These are phyloP conservation scores for Diglossa brunneiventris DNA, from an alignment of 2,113 vertebrate species.

Conservation along the genomic window DNA sequence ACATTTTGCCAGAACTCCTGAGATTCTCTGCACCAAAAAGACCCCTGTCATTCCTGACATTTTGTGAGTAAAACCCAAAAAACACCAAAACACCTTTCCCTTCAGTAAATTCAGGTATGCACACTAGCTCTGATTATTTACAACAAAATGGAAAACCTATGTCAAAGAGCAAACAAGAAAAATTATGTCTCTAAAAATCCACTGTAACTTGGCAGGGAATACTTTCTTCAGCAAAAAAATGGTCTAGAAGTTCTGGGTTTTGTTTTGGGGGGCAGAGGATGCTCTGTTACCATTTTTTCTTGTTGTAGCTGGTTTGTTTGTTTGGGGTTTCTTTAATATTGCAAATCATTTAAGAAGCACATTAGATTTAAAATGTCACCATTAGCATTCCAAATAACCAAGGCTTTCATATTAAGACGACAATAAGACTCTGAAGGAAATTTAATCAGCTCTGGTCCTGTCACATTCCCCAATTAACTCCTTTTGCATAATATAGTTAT, in stretches of 20 bases:
- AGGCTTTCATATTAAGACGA: not conserved
- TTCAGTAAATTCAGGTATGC: not conserved
- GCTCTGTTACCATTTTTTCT: not conserved
- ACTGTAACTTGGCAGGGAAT: not conserved
- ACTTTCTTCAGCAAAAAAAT: not conserved
- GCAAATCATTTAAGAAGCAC: not conserved
- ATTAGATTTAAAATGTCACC: not conserved
- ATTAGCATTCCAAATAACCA: not conserved
- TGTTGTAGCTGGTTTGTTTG: not conserved
- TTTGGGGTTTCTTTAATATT: not conserved
- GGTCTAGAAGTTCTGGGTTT: not conserved
- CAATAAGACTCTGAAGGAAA: not conserved
- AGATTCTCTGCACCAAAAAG: not conserved
- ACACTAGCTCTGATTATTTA: not conserved
- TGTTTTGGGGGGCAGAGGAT: not conserved
- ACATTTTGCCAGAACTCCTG: not conserved
- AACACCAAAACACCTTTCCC: not conserved
- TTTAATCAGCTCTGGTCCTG: not conserved
- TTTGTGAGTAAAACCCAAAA: not conserved
- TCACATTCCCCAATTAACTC: not conserved
- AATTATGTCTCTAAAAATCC: not conserved
- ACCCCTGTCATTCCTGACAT: not conserved
- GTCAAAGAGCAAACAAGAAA: not conserved
- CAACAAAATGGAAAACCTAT: not conserved
- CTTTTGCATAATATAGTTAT: not conserved